Conservation (phyloP, 92 coral and sea anemone genomes). For the Micromussa lordhowensis region DNA sequence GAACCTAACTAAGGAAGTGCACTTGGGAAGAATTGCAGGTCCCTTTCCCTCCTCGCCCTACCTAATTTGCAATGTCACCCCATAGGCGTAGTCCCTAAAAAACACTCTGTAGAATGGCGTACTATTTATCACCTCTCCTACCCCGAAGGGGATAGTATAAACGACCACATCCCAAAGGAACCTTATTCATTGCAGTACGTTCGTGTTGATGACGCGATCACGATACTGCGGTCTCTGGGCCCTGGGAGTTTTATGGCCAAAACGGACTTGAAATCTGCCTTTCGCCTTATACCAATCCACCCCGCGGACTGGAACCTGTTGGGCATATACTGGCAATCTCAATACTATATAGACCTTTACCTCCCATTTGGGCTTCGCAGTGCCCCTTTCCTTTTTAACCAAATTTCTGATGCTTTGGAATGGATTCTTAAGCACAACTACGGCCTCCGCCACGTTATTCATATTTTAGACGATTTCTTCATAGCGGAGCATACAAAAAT, state of each 20-base stretch:
- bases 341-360: conserved; percentile 49
- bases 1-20: conserved; percentile 7
- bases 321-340: conserved; percentile 65
- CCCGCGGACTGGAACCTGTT: conserved; percentile 64
- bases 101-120: conserved; percentile 16
- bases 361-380: conserved; percentile 68
- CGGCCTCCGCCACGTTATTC: conserved; percentile 59
- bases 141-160: conserved; percentile 71
- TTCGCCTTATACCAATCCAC: conserved; percentile 54
- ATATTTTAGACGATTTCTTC: conserved; percentile 72
- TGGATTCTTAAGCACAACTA: conserved; percentile 61
- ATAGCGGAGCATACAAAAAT: conserved; percentile 51
- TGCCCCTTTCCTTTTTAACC: conserved; percentile 65
- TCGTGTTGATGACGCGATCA: conserved; percentile 64
- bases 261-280: conserved; percentile 69
- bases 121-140: conserved; percentile 40
- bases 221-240: conserved; percentile 45
- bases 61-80: conserved; percentile 42
- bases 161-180: conserved; percentile 61
- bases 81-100: conserved; percentile 31
- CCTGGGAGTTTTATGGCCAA: conserved; percentile 70
- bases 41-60: conserved; percentile 40
- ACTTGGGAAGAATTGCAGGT: conserved; percentile 35
- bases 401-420: conserved; percentile 69
- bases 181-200: conserved; percentile 65